These are phyloP conservation scores for Tympanuchus pallidicinctus DNA, from an alignment of 2,113 vertebrate species.

Conservation along the genomic window DNA sequence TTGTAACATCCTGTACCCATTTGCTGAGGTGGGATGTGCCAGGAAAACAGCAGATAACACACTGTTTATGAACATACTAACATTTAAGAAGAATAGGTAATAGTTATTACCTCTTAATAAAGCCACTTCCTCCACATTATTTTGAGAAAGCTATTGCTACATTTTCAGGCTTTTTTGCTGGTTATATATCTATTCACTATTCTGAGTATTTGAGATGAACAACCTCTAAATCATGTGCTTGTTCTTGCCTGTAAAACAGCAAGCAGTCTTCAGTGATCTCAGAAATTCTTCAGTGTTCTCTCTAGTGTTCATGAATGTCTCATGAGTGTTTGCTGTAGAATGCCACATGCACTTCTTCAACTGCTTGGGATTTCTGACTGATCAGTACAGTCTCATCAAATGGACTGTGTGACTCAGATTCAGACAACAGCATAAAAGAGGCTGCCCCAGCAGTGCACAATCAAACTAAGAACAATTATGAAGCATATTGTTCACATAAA, in stretches of 20 bases:
- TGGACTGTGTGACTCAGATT: background rate
- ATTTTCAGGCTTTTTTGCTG: background rate
- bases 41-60: background rate
- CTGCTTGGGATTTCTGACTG: background rate
- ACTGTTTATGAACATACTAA: background rate
- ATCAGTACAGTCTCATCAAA: background rate
- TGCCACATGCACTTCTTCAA: background rate
- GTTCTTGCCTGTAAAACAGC: background rate
- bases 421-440: background rate
- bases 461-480: background rate
- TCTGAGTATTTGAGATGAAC: background rate
- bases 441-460: background rate
- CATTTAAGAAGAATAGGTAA: background rate
- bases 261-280: background rate
- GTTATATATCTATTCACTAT: background rate
- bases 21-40: background rate
- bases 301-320: background rate
- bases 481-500: accelerated
- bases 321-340: background rate
- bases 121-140: background rate
- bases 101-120: background rate
- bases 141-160: background rate
- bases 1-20: background rate
- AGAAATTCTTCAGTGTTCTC: background rate
- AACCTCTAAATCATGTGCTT: background rate